phyloP scores from a whole-genome alignment of 2,888 invertebrate genomes.

The Strigamia transsilvanica region DNA sequence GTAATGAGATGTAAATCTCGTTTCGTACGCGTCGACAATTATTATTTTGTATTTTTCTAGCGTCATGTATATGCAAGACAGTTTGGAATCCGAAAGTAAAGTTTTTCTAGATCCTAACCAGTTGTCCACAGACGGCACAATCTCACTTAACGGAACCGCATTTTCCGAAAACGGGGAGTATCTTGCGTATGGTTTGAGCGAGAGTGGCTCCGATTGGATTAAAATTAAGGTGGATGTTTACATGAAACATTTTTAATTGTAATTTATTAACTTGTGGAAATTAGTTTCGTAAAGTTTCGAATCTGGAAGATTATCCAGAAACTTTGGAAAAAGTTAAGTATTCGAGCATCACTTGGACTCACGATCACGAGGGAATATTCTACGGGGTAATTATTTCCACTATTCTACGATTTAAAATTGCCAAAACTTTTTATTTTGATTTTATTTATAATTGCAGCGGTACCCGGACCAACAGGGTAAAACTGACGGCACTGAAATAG shows the following conservation, averaged over 20 bases:
- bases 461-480: conserved; percentile 84
- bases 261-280: conserved; percentile 33
- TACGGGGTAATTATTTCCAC: conserved; percentile 74
- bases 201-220: conserved; percentile 96
- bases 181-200: conserved; percentile 90
- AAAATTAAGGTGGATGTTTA: conserved; percentile 72
- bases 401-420: background rate
- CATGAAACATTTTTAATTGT: background rate
- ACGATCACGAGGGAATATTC: conserved; percentile 93
- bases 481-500: conserved; percentile 91
- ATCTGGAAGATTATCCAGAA: conserved; percentile 86
- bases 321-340: conserved; percentile 91
- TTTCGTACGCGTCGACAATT: conserved; percentile 46
- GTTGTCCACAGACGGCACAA: conserved; percentile 86
- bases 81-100: conserved; percentile 76
- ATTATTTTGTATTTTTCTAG: conserved; percentile 67
- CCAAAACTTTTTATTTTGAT: background rate
- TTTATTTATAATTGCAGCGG: conserved; percentile 67
- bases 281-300: conserved; percentile 61
- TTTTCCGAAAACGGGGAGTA: conserved; percentile 90
- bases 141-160: conserved; percentile 76
- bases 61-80: conserved; percentile 88
- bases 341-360: conserved; percentile 90
- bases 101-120: conserved; percentile 96
- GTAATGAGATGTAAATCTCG: conserved; percentile 66